Conservation (phyloP, 2,888 invertebrate species). For the Cyclophora punctaria region DNA sequence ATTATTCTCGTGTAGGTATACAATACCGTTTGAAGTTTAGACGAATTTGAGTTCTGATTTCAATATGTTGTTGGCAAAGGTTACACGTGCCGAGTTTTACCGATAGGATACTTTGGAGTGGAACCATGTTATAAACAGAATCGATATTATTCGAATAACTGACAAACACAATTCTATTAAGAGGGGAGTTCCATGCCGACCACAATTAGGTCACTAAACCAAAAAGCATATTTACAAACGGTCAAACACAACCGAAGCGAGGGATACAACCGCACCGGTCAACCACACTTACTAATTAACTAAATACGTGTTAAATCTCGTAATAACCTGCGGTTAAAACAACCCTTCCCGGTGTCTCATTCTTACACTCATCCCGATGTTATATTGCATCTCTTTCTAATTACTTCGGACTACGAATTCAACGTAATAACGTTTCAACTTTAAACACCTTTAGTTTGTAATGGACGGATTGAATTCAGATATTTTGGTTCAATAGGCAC, state of each 20-base stretch:
- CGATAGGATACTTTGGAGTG: no score
- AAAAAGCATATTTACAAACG: constrained; percentile 64
- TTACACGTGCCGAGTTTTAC: no score
- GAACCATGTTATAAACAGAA: no score
- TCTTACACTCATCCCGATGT: constrained; percentile 26
- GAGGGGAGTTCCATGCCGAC: constrained; percentile 26
- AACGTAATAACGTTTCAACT: no score
- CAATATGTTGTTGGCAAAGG: no score
- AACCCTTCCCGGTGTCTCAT: constrained; percentile 47
- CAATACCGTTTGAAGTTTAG: no score
- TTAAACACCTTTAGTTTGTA: neutral
- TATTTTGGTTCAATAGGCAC: neutral
- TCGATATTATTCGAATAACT: no score
- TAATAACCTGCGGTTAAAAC: constrained; percentile 67
- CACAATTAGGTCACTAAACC: constrained; percentile 59
- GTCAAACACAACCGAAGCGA: constrained; percentile 33
- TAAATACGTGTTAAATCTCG: constrained; percentile 71
- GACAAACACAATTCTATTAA: neutral
- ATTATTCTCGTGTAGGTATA: constrained; percentile 26
- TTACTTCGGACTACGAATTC: neutral
- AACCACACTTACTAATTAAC: constrained; percentile 72
- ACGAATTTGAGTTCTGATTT: no score
- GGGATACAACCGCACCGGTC: constrained; percentile 53
- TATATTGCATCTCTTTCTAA: constrained; percentile 32
- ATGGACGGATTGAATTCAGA: constrained; percentile 6